Percentiles rank a stretch among this genome's conserved stretches.
Conservation (phyloP, 2,888 invertebrate genomes). For the Pseudanteris insignis region DNA sequence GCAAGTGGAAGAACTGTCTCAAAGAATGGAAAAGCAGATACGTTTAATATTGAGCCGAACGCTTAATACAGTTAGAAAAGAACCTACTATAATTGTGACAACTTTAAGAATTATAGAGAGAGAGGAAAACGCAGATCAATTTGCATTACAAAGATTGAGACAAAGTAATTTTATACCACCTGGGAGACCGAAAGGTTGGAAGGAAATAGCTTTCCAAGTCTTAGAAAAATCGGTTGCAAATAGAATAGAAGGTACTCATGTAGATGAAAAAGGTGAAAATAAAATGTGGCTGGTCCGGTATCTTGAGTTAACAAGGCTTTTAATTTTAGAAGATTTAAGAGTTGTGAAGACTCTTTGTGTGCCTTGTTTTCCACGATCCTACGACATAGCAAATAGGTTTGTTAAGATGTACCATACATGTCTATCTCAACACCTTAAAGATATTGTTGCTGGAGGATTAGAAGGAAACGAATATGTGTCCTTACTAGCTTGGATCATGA, state of each 20-base stretch:
- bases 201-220: slow-evolving; percentile 84
- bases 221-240: slow-evolving; percentile 82
- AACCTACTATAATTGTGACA: slow-evolving; percentile 95
- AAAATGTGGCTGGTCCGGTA: slow-evolving; percentile 97
- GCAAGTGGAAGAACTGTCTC: slow-evolving; percentile 91
- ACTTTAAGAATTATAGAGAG: slow-evolving; percentile 95
- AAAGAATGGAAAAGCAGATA: slow-evolving; percentile 89
- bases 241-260: slow-evolving; percentile 92
- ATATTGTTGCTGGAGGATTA: slow-evolving; percentile 85
- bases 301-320: slow-evolving; percentile 85
- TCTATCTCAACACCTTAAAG: slow-evolving; percentile 84
- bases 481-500: slow-evolving; percentile 89
- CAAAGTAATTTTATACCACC: slow-evolving; percentile 92
- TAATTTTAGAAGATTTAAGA: slow-evolving; percentile 89
- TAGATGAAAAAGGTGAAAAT: slow-evolving; percentile 89
- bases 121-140: slow-evolving; percentile 93
- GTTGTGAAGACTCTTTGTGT: slow-evolving; percentile 90
- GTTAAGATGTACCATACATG: slow-evolving; percentile 93
- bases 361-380: slow-evolving; percentile 95
- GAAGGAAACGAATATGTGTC: slow-evolving; percentile 98
- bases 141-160: slow-evolving; percentile 80
- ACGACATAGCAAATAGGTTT: slow-evolving; percentile 90
- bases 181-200: slow-evolving; percentile 93
- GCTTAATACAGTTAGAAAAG: slow-evolving; percentile 92
- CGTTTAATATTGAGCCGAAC: slow-evolving; percentile 89